These are phyloP conservation scores for Pempheris klunzingeri DNA, from an alignment of 2,797 vertebrate genomes.

Conservation along the genomic window DNA sequence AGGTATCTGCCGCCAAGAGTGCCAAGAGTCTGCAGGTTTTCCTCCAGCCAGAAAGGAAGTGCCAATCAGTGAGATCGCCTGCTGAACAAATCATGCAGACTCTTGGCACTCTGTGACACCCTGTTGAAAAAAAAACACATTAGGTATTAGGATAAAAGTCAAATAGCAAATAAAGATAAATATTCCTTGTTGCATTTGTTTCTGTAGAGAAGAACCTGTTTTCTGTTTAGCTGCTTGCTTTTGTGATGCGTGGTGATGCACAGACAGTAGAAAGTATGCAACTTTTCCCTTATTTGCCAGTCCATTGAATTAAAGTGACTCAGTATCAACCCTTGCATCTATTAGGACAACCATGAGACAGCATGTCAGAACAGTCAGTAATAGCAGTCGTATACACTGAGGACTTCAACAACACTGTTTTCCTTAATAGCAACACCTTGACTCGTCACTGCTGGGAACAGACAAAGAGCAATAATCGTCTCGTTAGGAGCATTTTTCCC, in stretches of 20 bases:
- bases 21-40: constrained; percentile 59
- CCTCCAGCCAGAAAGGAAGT: constrained; percentile 51
- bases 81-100: constrained; percentile 47
- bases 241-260: not conserved
- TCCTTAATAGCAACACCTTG: constrained; percentile 21
- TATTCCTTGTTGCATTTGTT: not conserved
- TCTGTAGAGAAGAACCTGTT: not conserved
- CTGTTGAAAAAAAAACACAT: constrained; percentile 2
- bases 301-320: constrained; percentile 9
- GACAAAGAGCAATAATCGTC: constrained; percentile 15
- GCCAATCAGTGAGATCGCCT: constrained; percentile 46
- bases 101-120: constrained; percentile 27
- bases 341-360: constrained; percentile 12
- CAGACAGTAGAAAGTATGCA: constrained; percentile 7
- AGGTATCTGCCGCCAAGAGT: constrained; percentile 12
- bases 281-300: not conserved
- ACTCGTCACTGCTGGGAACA: constrained; percentile 27
- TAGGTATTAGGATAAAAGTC: not conserved
- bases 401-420: constrained; percentile 21
- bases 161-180: not conserved
- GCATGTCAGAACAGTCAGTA: constrained; percentile 11
- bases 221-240: not conserved
- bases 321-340: constrained; percentile 7
- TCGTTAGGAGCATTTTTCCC: constrained; percentile 22
- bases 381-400: not conserved